phyloP scores from a whole-genome alignment of 2,888 invertebrate genomes.

The Prostheceraeus crozeri region DNA sequence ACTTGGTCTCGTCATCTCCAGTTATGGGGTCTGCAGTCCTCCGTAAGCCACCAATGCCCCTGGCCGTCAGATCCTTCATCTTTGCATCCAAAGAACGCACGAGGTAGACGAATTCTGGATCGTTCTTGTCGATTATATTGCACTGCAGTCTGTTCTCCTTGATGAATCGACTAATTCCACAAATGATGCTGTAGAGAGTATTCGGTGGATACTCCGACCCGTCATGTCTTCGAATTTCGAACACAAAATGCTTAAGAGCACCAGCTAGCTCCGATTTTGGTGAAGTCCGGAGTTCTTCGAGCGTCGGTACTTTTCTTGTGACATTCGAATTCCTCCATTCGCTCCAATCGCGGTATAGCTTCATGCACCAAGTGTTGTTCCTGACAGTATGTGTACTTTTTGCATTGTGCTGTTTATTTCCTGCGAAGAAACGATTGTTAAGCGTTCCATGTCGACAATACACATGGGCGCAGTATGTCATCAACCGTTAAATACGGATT shows the following conservation, averaged over 20 bases:
- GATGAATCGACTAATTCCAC: constrained; percentile 18
- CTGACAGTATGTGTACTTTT: constrained; percentile 9
- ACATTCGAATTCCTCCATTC: constrained; percentile 28
- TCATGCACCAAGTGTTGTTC: constrained; percentile 16
- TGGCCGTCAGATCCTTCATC: constrained; percentile 20
- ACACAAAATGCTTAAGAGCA: constrained; percentile 19
- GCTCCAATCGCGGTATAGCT: constrained; percentile 12
- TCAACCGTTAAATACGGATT: too few species aligned
- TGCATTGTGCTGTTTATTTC: too few species aligned
- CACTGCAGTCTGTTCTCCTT: not conserved
- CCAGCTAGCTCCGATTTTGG: too few species aligned
- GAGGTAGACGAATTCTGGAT: constrained; percentile 17
- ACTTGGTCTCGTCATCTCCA: constrained; percentile 12
- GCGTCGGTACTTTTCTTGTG: too few species aligned
- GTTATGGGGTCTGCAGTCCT: constrained; percentile 4
- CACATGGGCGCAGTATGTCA: too few species aligned
- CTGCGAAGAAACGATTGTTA: too few species aligned
- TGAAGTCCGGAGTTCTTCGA: too few species aligned
- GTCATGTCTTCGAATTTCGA: constrained; percentile 8
- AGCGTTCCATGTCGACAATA: too few species aligned
- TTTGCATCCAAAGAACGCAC: constrained; percentile 5
- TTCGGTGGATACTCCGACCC: constrained; percentile 25
- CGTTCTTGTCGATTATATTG: constrained; percentile 21
- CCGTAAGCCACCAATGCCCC: constrained; percentile 16
- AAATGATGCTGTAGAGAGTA: constrained; percentile 24